Evolutionary conservation across 2,888 invertebrate genomes (phyloP).

Genomic region (Netelia fuscicornis): DNA sequence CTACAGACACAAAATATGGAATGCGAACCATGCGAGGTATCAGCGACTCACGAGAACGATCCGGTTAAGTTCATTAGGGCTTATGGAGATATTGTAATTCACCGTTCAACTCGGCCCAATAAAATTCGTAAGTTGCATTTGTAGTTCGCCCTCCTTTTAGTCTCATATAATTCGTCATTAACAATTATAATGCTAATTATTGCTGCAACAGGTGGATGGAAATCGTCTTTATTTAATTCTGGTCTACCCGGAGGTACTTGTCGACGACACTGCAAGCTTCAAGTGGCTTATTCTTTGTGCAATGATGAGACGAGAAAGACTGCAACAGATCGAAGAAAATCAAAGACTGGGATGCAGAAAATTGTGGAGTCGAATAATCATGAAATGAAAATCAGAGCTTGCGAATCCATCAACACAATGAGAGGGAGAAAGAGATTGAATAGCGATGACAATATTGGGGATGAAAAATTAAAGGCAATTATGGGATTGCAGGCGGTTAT

Average conservation of each 20-base stretch:
- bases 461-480: slow-evolving; percentile 69
- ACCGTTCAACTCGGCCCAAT: slow-evolving; percentile 61
- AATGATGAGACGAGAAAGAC: slow-evolving; percentile 37
- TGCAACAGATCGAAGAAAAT: slow-evolving; percentile 7
- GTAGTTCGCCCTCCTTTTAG: too few species aligned
- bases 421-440: slow-evolving; percentile 62
- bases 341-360: not conserved
- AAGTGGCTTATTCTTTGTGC: slow-evolving; percentile 86
- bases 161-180: not conserved
- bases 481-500: slow-evolving; percentile 69
- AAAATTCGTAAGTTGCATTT: slow-evolving; percentile 68
- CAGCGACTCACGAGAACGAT: slow-evolving; percentile 56
- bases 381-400: not conserved
- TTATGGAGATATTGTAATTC: slow-evolving; percentile 75
- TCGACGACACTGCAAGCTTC: slow-evolving; percentile 88
- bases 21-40: slow-evolving; percentile 66
- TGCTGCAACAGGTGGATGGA: slow-evolving; percentile 72
- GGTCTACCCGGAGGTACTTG: slow-evolving; percentile 86
- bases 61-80: slow-evolving; percentile 74
- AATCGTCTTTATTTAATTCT: slow-evolving; percentile 37
- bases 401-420: not conserved
- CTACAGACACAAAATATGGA: slow-evolving; percentile 62
- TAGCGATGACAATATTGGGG: slow-evolving; percentile 71
- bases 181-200: slow-evolving; percentile 73
- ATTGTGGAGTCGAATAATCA: not conserved